Evolutionary conservation across 2,113 vertebrate genomes (phyloP).

Genomic region (Lipophrys pholis): DNA sequence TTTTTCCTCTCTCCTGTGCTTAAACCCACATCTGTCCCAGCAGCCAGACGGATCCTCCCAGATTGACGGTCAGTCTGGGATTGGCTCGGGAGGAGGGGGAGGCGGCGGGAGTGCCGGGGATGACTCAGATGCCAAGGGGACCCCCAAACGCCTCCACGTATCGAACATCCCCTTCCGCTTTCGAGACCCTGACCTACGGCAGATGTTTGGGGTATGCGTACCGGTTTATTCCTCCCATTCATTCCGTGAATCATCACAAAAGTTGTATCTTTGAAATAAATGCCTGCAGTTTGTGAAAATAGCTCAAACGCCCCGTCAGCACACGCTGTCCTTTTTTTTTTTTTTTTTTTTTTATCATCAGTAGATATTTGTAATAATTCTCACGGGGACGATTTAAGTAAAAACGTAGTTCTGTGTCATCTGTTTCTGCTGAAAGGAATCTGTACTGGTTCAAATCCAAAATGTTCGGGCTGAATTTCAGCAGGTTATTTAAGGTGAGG

Average conservation of each 20-base stretch:
- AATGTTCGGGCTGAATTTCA: background rate
- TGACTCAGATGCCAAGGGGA: constrained; percentile 91
- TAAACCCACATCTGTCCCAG: constrained; percentile 67
- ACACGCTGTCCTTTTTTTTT: background rate
- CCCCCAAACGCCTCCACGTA: constrained; percentile 98
- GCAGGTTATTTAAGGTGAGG: constrained; percentile 20
- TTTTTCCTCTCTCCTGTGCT: background rate
- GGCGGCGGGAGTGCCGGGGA: constrained; percentile 80
- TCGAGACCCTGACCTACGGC: constrained; percentile 97
- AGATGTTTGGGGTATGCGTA: constrained; percentile 98
- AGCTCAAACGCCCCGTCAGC: constrained; percentile 2
- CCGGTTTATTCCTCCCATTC: background rate
- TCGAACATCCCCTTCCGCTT: constrained; percentile 99
- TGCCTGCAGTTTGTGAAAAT: constrained; percentile 3
- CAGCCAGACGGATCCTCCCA: constrained; percentile 95
- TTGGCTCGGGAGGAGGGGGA: constrained; percentile 72
- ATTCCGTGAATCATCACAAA: constrained; percentile 3
- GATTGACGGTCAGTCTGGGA: constrained; percentile 89
- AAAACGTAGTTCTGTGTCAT: background rate
- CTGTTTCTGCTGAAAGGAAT: background rate
- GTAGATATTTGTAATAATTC: background rate
- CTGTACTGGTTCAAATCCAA: constrained; percentile 2
- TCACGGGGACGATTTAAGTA: background rate
- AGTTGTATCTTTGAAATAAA: constrained; percentile 4
- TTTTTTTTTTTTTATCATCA: background rate